phyloP scores from a whole-genome alignment of 1,140 invertebrate genomes.

The Sipha flava region DNA sequence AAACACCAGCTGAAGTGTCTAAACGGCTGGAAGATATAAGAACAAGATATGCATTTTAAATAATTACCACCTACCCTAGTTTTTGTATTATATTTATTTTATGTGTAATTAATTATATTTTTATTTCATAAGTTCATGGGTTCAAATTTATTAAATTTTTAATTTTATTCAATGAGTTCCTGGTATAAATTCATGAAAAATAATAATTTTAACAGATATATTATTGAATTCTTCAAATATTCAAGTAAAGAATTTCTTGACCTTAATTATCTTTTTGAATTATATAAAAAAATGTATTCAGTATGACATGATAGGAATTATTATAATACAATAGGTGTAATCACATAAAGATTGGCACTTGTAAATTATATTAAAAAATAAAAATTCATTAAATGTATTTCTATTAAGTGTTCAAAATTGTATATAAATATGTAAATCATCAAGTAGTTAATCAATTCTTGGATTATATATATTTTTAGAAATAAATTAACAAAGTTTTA shows the following conservation, averaged over 20 bases:
- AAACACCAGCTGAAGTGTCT: constrained; percentile 90
- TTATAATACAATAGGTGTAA: no score
- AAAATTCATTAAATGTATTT: no score
- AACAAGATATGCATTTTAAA: constrained; percentile 88
- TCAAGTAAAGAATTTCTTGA: background rate
- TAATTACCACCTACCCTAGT: background rate
- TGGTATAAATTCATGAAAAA: background rate
- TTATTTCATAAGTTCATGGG: background rate
- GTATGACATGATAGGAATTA: no score
- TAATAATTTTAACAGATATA: background rate
- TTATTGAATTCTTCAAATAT: background rate
- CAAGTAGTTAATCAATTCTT: no score
- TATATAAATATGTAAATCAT: no score
- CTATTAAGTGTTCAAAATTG: no score
- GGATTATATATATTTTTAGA: no score
- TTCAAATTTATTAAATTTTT: background rate
- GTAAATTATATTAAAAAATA: no score
- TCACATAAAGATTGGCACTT: no score
- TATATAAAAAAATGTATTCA: no score
- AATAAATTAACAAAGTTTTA: no score
- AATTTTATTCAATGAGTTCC: background rate
- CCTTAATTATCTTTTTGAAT: background rate
- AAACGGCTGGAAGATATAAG: constrained; percentile 91
- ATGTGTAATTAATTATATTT: background rate
- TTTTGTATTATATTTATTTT: constrained; percentile 6